Evolutionary conservation across 2,888 invertebrate genomes (phyloP).

Genomic region (Tenthredo livida): DNA sequence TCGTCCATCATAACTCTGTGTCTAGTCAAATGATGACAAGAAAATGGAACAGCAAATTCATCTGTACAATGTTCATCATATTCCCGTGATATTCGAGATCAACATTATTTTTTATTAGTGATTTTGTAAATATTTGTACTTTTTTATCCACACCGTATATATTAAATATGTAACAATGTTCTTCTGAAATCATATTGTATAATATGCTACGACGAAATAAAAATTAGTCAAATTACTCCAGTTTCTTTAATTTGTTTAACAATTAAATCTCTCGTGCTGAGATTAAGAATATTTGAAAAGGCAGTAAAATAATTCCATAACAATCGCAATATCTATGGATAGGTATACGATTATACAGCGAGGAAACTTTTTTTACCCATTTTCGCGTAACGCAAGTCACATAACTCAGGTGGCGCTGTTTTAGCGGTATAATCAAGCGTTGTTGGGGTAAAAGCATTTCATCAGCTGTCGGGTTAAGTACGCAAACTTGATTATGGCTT

Average conservation of each 20-base stretch:
- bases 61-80: constrained; percentile 63
- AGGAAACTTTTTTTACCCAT: background rate
- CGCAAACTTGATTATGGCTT: background rate
- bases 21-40: constrained; percentile 65
- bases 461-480: background rate
- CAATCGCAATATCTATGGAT: background rate
- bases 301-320: background rate
- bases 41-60: constrained; percentile 59
- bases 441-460: background rate
- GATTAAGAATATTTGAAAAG: background rate
- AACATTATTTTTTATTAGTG: constrained; percentile 63
- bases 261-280: no score
- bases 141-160: constrained; percentile 68
- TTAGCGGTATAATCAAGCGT: constrained; percentile 3
- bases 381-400: background rate
- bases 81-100: constrained; percentile 63
- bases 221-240: constrained; percentile 6
- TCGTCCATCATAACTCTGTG: constrained; percentile 46
- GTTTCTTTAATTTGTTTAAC: background rate
- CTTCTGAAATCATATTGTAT: constrained; percentile 31
- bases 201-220: constrained; percentile 38
- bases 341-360: background rate
- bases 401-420: constrained; percentile 3
- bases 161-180: constrained; percentile 19
- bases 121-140: constrained; percentile 76